A percentile compares a stretch with the other conserved stretches of the same genome.
These are phyloP conservation scores for Stegodyphus mimosarum DNA, from an alignment of 1,140 invertebrate genomes.

Conservation along the genomic window DNA sequence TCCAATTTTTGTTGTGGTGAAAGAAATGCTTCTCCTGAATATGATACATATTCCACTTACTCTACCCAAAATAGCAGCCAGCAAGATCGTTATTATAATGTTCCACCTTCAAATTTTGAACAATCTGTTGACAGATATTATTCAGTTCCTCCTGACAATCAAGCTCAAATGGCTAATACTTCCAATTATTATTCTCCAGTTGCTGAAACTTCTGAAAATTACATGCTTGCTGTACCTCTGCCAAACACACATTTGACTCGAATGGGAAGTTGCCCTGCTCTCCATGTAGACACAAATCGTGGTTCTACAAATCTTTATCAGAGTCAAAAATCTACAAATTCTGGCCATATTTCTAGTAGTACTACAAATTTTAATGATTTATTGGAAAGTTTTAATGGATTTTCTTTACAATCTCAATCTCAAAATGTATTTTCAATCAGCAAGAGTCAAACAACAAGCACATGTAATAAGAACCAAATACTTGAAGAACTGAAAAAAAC, in stretches of 20 bases:
- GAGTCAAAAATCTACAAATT: conserved; percentile 9
- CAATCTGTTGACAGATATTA: conserved; percentile 35
- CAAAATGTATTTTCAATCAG: not conserved
- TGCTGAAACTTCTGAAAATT: conserved; percentile 34
- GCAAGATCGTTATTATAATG: conserved; percentile 56
- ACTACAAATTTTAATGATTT: conserved; percentile 35
- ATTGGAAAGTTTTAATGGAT: conserved; percentile 21
- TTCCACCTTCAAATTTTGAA: conserved; percentile 22
- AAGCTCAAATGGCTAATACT: not conserved
- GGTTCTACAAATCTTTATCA: conserved; percentile 12
- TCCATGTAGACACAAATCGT: conserved; percentile 6
- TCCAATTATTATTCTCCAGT: conserved; percentile 52
- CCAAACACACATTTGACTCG: conserved; percentile 26
- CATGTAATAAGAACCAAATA: conserved; percentile 66
- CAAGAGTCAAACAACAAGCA: conserved; percentile 22
- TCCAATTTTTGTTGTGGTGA: conserved; percentile 22
- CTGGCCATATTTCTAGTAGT: not conserved
- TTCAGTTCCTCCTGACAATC: conserved; percentile 44
- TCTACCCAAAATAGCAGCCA: not conserved
- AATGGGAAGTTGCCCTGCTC: conserved; percentile 48
- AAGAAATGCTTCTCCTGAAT: conserved; percentile 33
- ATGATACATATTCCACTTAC: conserved; percentile 52
- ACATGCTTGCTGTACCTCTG: not conserved
- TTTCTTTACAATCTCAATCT: conserved; percentile 14
- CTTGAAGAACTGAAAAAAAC: conserved; percentile 75